Conservation (phyloP, 30 jellyfish, hydroid and myxozoan genomes). For the Turritopsis dohrnii region DNA sequence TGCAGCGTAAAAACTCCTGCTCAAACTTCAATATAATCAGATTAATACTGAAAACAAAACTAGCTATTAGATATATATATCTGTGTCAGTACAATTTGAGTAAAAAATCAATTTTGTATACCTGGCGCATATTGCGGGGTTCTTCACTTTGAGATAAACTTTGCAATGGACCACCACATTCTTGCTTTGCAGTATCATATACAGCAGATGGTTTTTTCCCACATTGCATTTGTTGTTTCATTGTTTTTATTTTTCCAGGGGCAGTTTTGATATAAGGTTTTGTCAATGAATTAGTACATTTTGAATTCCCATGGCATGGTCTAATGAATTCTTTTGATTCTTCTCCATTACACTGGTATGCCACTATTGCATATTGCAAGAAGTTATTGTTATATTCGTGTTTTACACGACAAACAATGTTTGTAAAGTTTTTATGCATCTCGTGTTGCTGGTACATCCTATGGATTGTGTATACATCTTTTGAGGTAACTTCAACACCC, state of each 20-base stretch:
- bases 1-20: no score
- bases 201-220: neutral
- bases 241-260: neutral
- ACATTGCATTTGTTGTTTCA: neutral
- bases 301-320: neutral
- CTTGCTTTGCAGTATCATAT: neutral
- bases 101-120: no score
- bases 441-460: neutral
- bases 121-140: no score
- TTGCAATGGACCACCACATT: conserved; percentile 3
- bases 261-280: neutral
- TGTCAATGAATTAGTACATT: neutral
- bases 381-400: neutral
- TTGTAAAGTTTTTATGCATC: neutral
- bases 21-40: no score
- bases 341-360: neutral
- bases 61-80: no score
- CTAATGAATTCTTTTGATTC: neutral
- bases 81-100: no score
- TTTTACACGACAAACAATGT: neutral
- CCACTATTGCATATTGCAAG: neutral
- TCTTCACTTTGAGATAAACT: neutral
- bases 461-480: neutral
- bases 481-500: neutral
- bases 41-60: no score